Evolutionary conservation across 2,888 invertebrate genomes (phyloP), one percentile per base, ranked within the genome.

Genomic region (Diplolepis rosae): DNA sequence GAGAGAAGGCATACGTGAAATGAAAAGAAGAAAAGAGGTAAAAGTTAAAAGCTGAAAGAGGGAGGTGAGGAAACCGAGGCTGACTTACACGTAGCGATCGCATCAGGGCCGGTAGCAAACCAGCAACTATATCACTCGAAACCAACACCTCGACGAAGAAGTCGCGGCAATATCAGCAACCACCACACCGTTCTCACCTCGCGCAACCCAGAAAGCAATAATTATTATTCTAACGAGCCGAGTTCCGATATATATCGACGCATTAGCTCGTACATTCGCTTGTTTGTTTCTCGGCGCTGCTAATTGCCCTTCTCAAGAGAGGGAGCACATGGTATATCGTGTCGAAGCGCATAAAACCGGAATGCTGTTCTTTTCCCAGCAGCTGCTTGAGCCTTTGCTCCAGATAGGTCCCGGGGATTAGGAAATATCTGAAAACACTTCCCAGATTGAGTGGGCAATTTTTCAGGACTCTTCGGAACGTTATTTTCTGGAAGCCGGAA

Each of bases 1-100:
- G 73, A 73, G 74, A 66, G 56, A 48, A 30, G 67, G 18, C 50
- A 18, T 22, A 50, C 67, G 68, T 35, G 28, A 18, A 18, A 45
- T 39, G 22, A 68, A 42, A 68, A 18, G 42, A 28, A 48, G 67
- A 51, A 18, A 54, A 42, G 65, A 65, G n/a, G 32, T 13, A 27
- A 42, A 69, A 68, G 61, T 27, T 42, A 22, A 39, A 48, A 42
- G 28, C 28, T 45, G n/a, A 65, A 32, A 24, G 39, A 35, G 48
- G 48, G 35, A 69, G 39, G 42, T 22, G 66, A 65, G 42, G 52
- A 45, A 42, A 70, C 50, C 51, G 52, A 72, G 45, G 70, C 78
- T 80, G 80, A 85, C 82, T 82, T 84, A 18, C 81, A 80, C 79
- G 72, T 77, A 77, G 81, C 83, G 85, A 84, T 86, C 81, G 78